Base-by-base conservation (phyloP, 2,113 vertebrate species). In the Xiphophorus couchianus region DNA sequence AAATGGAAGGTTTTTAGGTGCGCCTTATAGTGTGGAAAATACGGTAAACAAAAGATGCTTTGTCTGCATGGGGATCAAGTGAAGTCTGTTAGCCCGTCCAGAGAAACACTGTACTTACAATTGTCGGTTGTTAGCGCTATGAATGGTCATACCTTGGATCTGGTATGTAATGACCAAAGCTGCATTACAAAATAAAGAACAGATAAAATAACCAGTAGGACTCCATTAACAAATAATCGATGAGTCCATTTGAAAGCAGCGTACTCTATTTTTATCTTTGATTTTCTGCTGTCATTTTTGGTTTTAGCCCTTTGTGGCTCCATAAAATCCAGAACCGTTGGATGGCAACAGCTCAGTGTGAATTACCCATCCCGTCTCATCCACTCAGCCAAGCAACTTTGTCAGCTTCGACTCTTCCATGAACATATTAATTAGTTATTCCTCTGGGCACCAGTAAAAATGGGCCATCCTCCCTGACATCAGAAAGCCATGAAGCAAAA, bases 321-420 rank as follows among this genome's bases (percentile, higher is more conserved):
- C 74, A 73, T 81, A 73, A 75, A 76, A 51, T 54, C 73, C 31
- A 60, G 72, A 84, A 76, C 87, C 74, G 71, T 48, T 71, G 76
- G 74, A 84, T 72, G 79, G 79, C 89, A 87, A 91, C 86, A 87
- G 87, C 83, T 86, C 35, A 71, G 81, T 48, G 71, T 89, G 89
- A 92, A 19, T 91, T 91, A 89, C 91, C 89, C 90, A 87, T 87
- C 85, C 81, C 68, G 80, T 89, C 85, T 87, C 79, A 76, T 89
- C 87, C 86, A 76, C 42, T 88, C 81, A 90, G 75, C 81, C 76
- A 80, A 35, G 83, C 85, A 82, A 88, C 77, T 77, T 76, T 82
- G 67, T 92, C 88, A 90, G 82, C 76, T 78, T 76, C 31, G 68
- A 76, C 77, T 33, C 81, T 68, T 71, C 80, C 66, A 71, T 74